Evolutionary conservation across 1,140 invertebrate genomes (phyloP).

Genomic region (Linepithema humile): DNA sequence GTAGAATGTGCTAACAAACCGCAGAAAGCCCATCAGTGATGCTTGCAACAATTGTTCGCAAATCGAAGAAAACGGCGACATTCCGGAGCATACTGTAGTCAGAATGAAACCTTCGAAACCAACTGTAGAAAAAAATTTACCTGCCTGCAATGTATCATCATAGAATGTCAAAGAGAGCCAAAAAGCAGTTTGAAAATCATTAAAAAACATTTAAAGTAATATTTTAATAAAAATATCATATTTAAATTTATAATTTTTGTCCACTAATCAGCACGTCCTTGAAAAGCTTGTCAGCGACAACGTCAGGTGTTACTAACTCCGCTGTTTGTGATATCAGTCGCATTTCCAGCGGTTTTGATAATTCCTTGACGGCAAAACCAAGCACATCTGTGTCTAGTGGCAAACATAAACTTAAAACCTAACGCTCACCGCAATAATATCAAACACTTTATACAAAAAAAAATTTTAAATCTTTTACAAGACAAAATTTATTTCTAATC

Average conservation of each 20-base stretch:
- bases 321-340: slow-evolving; percentile 93
- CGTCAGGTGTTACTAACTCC: slow-evolving; percentile 90
- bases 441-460: no score
- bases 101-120: slow-evolving; percentile 95
- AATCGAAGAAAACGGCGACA: slow-evolving; percentile 88
- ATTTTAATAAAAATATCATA: no score
- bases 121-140: slow-evolving; percentile 92
- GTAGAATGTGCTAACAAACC: slow-evolving; percentile 85
- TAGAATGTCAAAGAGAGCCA: no score
- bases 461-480: no score
- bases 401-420: slow-evolving; percentile 94
- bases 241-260: not conserved
- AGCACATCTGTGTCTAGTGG: slow-evolving; percentile 99
- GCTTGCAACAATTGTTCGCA: slow-evolving; percentile 87
- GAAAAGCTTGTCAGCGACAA: slow-evolving; percentile 92
- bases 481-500: no score
- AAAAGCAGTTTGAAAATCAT: no score
- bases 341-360: slow-evolving; percentile 95
- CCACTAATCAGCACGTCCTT: slow-evolving; percentile 91
- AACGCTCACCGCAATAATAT: no score
- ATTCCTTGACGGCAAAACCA: slow-evolving; percentile 94
- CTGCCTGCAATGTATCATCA: no score
- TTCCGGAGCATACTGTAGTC: slow-evolving; percentile 91
- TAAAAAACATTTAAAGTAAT: no score
- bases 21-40: slow-evolving; percentile 86